Base-by-base conservation (phyloP, 1,140 invertebrate species). In the Armadillidium nasatum region DNA sequence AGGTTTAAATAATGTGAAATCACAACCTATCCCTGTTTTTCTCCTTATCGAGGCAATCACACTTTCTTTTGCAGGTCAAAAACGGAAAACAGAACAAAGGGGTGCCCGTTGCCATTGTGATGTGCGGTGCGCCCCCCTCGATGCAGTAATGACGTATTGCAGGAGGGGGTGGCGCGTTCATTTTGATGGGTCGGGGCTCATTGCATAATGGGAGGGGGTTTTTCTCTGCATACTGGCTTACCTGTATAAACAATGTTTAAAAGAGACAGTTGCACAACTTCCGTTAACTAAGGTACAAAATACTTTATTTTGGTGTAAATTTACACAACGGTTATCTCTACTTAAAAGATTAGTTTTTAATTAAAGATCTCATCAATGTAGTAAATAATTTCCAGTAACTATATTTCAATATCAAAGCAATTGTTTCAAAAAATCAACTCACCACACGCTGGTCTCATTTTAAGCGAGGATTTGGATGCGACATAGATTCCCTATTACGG, bases 161-260 rank as follows among this genome's bases (percentile, higher is more conserved):
- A 33, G 33, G 33, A 33, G 33, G 33, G 33, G 33, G 33, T 33
- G 33, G 33, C 33, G 6, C 33, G 33, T 33, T 33, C 33, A 33
- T 60, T 2, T 60, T 60, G 50, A 15, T 60, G 50, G 50, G 50
- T 60, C 50, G 11, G 11, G 50, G 19, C 19, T 19, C 11, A 19
- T 60, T 60, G 50, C 19, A 15, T 15, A 60, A 60, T 15, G 50
- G 50, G 11, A 60, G 1, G 2, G 50, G 50, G 50, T 1, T 19
- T 60, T 60, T 60, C 50, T 60, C 11, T 60, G 50, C 11, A 60
- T 19, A 60, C 50, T 60, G 50, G 50, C 50, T 60, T 60, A 60
- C 50, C 50, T 60, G 50, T 15, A 7, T 33, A 33, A 33, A 33
- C 33, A 33, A 33, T 6, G 33, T 33, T 33, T 33, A 33, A 33